Evolutionary conservation across 2,888 invertebrate genomes (phyloP), one percentile per base, ranked within the genome.

Genomic region (Argyra leucocephala): DNA sequence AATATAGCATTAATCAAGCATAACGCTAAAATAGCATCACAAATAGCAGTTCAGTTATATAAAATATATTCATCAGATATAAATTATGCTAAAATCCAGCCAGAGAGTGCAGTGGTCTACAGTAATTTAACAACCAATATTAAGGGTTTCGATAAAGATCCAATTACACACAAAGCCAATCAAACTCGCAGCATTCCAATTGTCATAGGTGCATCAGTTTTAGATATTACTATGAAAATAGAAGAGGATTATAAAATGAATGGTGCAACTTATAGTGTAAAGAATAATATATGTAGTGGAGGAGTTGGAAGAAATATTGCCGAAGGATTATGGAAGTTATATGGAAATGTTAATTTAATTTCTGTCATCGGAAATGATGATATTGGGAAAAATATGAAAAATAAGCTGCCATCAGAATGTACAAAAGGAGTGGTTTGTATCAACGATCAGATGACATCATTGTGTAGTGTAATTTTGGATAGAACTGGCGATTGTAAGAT

Each of bases 301-400:
- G 98, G 98, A 18, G 98, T 98, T 1, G 97, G 88, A 0, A 84
- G 96, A 63, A 98, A 98, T 78, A 83, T 97, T 64, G 92, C 93
- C 1, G 93, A 95, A 73, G 92, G 91, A 22, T 81, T 98, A 63
- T 84, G 84, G 72, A 86, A 89, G 72, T 82, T 96, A 31, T 87
- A 88, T 48, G 83, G 83, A 0, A 70, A 80, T 2, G 84, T 87
- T 0, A 78, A 84, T 24, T 85, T 96, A 61, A 82, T 96, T 58
- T 89, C 93, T 0, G 88, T 88, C 0, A 76, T 95, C 3, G 95
- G 93, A 0, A 81, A 85, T 64, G 95, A 95, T 76, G 73, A 76
- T 31, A 75, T 81, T 64, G 85, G 85, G 1, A 70, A 74, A 4
- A 78, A 79, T 64, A 72, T 81, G 36, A 72, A 74, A 12, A 74